Base-by-base conservation (phyloP, 2,888 invertebrate species). In the Seira musarum region DNA sequence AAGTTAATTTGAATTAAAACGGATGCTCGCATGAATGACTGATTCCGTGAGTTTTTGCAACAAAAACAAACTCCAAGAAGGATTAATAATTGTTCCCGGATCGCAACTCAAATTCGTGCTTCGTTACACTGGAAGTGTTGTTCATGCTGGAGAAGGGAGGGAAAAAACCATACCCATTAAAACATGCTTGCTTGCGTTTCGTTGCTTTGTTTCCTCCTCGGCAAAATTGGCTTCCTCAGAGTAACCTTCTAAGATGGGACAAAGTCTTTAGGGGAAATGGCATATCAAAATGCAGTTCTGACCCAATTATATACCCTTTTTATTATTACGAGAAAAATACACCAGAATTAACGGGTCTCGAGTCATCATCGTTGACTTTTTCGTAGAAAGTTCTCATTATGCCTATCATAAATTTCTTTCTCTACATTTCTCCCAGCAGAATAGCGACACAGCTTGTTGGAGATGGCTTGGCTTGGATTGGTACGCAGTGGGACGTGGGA, bases 291-390 rank as follows among this genome's bases (percentile, higher is more conserved):
- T 67, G 74, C 74, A 74, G 74, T 74, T 74, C 61, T 67, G 74
- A 74, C 74, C 74, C 61, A 74, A 74, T 74, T 74, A 73, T 49
- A 72, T 19, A 72, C 49, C 40, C 40, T 40, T 40, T 40, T 40
- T 6, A n/a, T n/a, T n/a, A n/a, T 40, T 40, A n/a, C 40, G 6
- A 40, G 6, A 8, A 40, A 40, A 13, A 13, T 13, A 8, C 40
- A 40, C 40, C 13, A 13, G 40, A 40, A 40, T 40, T 40, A 40
- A 40, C 40, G 13, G 6, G 6, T 13, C 13, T 13, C 40, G 40
- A 8, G 40, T 40, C 40, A 13, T 40, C n/a, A n/a, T n/a, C n/a
- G 40, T 40, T 40, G 40, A 40, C 40, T 40, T 40, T 40, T 13
- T 40, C 40, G 6, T 40, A n/a, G n/a, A n/a, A n/a, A n/a, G n/a